Evolutionary conservation across 2,888 invertebrate genomes (phyloP), one percentile per base, ranked within the genome.

Genomic region (Troides aeacus): DNA sequence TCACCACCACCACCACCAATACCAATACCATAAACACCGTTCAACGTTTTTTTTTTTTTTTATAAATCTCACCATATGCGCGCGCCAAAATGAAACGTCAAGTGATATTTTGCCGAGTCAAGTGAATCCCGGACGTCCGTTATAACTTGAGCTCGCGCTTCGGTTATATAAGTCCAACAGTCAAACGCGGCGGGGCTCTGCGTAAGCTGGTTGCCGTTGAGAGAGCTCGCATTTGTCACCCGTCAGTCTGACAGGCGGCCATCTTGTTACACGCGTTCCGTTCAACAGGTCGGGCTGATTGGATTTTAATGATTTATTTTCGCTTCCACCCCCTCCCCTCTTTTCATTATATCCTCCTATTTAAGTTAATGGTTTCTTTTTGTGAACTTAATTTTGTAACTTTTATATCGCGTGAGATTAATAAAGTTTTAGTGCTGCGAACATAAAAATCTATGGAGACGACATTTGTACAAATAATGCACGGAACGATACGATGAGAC

Each of bases 231-330:
- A 78, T 78, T 78, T 74, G 75, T 77, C 72, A 76, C 71, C 69
- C 65, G 76, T 75, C 77, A 76, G 65, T 24, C n/a, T 76, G 77
- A 77, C 76, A 74, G 71, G 68, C 61, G 70, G 76, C 77, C 77
- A 77, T 77, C 70, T 77, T 77, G 75, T 63, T 75, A 74, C 77
- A 81, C 82, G 82, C 82, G 82, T 81, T 81, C 77, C 64, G 64
- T 68, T 68, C 68, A 68, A 68, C 68, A 68, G 65, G 66, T 66
- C 66, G 66, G 30, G 39, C 18, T 66, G 70, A 70, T 66, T 66
- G 66, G 62, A 70, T 66, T 66, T 66, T 66, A 63, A 70, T 66
- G 62, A 62, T 70, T 63, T 70, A 59, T 66, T 62, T 63, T 59
- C 57, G 1, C 12, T 6, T 1, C 39, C 39, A 1, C 8, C 10